These are phyloP conservation scores for Rhynchomys soricoides DNA, from an alignment of 2,113 vertebrate species.

Conservation along the genomic window DNA sequence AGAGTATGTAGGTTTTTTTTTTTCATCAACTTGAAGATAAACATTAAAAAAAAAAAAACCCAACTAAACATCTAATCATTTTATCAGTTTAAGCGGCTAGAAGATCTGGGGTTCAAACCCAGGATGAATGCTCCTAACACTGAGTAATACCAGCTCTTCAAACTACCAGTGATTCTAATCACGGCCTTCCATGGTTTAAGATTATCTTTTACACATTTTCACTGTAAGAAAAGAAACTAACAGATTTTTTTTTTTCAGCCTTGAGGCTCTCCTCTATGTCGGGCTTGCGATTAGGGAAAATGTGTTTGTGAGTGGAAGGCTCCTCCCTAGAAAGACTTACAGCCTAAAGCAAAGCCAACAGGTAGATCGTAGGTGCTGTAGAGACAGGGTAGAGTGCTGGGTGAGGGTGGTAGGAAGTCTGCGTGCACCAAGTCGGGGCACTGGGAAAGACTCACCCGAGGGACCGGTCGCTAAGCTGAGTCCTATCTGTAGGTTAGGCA, in stretches of 20 bases:
- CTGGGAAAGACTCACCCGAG: not conserved
- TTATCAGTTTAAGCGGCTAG: not conserved
- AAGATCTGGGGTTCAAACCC: not conserved
- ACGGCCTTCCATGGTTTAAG: not conserved
- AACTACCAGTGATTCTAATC: not conserved
- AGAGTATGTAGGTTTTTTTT: not conserved
- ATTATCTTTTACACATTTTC: not conserved
- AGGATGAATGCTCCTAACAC: not conserved
- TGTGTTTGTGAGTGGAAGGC: not conserved
- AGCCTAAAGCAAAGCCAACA: not conserved
- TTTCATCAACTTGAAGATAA: not conserved
- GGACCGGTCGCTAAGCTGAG: not conserved
- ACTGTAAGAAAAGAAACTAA: conserved; percentile 23
- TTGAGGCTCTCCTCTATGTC: not conserved
- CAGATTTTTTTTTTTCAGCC: not conserved
- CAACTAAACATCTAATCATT: not conserved
- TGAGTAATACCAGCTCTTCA: not conserved
- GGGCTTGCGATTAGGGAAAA: not conserved
- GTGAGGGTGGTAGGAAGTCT: not conserved
- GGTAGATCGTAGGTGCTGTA: not conserved
- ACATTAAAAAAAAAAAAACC: not conserved
- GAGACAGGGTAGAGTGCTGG: not conserved
- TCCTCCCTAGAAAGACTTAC: not conserved
- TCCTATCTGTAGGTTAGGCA: not conserved
- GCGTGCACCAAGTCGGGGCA: not conserved